phyloP scores from a whole-genome alignment of 2,113 vertebrate species.

The Genyomyrus donnyi region DNA sequence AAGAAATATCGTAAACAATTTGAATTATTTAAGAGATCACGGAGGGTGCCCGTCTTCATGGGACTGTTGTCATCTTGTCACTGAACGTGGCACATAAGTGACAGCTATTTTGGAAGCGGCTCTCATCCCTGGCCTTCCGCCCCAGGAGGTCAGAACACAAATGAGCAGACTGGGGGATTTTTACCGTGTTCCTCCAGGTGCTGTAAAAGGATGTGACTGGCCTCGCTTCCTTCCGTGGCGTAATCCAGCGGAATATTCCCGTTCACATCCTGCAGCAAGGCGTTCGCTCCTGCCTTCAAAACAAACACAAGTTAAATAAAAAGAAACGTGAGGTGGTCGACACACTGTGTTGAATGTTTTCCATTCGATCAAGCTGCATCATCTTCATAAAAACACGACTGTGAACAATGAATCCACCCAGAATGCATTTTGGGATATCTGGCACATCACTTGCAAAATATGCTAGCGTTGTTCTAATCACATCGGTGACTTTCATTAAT shows the following conservation, averaged over 20 bases:
- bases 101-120: not conserved
- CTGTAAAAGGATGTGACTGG: slow-evolving; percentile 72
- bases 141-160: not conserved
- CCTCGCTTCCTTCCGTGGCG: slow-evolving; percentile 78
- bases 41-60: not conserved
- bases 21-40: not conserved
- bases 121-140: not conserved
- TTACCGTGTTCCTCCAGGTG: slow-evolving; percentile 88
- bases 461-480: not conserved
- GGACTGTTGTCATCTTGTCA: not conserved
- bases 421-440: not conserved
- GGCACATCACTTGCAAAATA: not conserved
- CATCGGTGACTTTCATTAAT: not conserved
- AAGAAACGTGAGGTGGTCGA: not conserved
- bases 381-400: not conserved
- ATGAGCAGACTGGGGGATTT: not conserved
- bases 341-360: not conserved
- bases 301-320: not conserved
- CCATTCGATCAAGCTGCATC: not conserved
- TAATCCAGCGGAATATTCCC: slow-evolving; percentile 85
- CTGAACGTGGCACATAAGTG: not conserved
- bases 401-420: not conserved
- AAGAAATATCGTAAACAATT: not conserved
- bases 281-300: slow-evolving; percentile 78
- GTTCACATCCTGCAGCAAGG: slow-evolving; percentile 82